Percentiles rank a stretch among this genome's conserved stretches.
These are phyloP conservation scores for Pionites leucogaster DNA, from an alignment of 2,113 vertebrate genomes.

Conservation along the genomic window DNA sequence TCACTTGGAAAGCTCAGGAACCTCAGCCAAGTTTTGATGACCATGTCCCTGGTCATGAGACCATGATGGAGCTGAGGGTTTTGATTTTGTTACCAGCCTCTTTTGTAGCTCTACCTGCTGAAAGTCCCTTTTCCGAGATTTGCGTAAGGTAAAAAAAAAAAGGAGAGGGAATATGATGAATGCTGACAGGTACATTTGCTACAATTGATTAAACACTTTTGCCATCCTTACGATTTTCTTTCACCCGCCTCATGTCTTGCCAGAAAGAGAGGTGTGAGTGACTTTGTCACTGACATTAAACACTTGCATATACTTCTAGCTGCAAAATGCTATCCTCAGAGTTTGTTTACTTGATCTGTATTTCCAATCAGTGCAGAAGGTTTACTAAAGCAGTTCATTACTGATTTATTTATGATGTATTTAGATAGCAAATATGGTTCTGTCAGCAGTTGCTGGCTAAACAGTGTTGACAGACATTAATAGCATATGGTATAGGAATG, in stretches of 20 bases:
- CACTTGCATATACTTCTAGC: conserved; percentile 75
- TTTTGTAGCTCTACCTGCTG: neutral
- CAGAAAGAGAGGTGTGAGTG: conserved; percentile 71
- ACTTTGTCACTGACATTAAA: conserved; percentile 82
- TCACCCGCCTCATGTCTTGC: conserved; percentile 46
- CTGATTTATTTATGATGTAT: conserved; percentile 88
- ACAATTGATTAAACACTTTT: conserved; percentile 67
- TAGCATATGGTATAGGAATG: conserved; percentile 82
- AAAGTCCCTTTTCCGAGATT: neutral
- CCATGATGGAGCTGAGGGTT: accelerated
- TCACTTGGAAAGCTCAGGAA: neutral
- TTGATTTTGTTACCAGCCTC: neutral
- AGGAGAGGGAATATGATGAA: conserved; percentile 45
- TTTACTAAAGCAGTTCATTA: conserved; percentile 84
- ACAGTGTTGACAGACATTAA: conserved; percentile 87
- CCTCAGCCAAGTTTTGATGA: neutral
- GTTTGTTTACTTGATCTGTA: conserved; percentile 82
- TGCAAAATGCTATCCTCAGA: conserved; percentile 67
- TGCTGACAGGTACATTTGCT: conserved; percentile 64
- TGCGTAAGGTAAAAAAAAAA: neutral
- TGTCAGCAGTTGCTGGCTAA: conserved; percentile 85
- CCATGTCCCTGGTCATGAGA: neutral
- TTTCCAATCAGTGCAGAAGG: conserved; percentile 82
- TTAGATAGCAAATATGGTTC: conserved; percentile 86
- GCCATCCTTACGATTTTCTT: conserved; percentile 53